Percentiles rank a stretch among this genome's conserved stretches.
Evolutionary conservation across 2,888 invertebrate species (phyloP).

Genomic region (Girardia tigrina): DNA sequence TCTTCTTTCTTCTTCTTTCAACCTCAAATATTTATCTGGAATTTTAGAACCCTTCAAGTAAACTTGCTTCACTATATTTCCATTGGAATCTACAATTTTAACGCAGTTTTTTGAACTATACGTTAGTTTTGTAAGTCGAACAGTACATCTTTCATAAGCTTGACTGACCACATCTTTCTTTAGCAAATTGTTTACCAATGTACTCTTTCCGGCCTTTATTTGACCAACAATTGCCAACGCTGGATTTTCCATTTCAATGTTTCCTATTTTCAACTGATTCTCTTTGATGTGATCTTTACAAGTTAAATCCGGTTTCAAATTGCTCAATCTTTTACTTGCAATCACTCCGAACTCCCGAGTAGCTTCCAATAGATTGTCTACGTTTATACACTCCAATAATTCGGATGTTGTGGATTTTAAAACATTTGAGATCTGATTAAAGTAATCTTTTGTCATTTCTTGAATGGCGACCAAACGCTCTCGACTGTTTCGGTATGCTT

Average conservation of each 20-base stretch:
- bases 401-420: not conserved
- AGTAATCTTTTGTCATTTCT: not conserved
- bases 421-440: not conserved
- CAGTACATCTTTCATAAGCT: slow-evolving; percentile 7
- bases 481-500: not conserved
- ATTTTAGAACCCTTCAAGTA: not conserved
- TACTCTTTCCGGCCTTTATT: slow-evolving; percentile 31
- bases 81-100: not conserved
- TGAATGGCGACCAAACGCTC: not conserved
- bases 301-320: too few species aligned
- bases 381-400: not conserved
- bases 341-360: not conserved
- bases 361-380: not conserved
- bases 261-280: too few species aligned
- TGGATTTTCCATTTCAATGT: slow-evolving; percentile 15
- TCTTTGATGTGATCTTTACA: too few species aligned
- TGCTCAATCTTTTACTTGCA: too few species aligned
- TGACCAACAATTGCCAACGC: slow-evolving; percentile 24
- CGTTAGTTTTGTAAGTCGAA: not conserved
- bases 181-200: slow-evolving; percentile 8
- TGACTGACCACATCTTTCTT: not conserved
- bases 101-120: not conserved
- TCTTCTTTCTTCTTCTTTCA: not conserved
- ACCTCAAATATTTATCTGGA: not conserved
- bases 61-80: not conserved